These are phyloP conservation scores for Centruroides sculpturatus DNA, from an alignment of 1,140 invertebrate species.

Conservation along the genomic window DNA sequence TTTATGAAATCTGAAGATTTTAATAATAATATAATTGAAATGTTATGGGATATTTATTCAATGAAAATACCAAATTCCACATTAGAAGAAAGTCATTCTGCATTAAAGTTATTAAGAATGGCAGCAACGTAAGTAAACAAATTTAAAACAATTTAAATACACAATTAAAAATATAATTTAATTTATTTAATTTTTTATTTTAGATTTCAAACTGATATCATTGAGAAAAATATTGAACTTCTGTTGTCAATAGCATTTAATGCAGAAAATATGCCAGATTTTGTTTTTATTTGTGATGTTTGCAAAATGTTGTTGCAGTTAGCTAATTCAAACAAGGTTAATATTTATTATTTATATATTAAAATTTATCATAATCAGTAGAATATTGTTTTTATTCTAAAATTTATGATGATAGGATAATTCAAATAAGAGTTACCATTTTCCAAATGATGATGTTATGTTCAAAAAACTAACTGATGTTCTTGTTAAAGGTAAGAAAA, in stretches of 20 bases:
- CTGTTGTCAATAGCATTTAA: too few relatives aligned
- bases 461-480: slow-evolving; percentile 35
- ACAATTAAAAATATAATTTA: too few relatives aligned
- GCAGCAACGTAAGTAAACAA: slow-evolving; percentile 37
- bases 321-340: too few relatives aligned
- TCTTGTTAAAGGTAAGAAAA: slow-evolving; percentile 32
- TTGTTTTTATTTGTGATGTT: too few relatives aligned
- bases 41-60: slow-evolving; percentile 67
- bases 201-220: too few relatives aligned
- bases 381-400: too few relatives aligned
- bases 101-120: slow-evolving; percentile 59
- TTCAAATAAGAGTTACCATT: slow-evolving; percentile 24
- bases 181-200: too few relatives aligned
- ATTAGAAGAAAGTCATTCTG: slow-evolving; percentile 46
- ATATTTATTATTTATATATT: too few relatives aligned
- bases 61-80: slow-evolving; percentile 54
- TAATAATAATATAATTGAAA: slow-evolving; percentile 36
- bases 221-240: too few relatives aligned
- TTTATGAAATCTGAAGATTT: slow-evolving; percentile 40
- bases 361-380: too few relatives aligned
- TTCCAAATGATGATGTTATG: slow-evolving; percentile 38
- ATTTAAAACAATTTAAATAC: not conserved
- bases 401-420: not conserved
- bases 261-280: too few relatives aligned
- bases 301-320: too few relatives aligned